A percentile compares a stretch with the other conserved stretches of the same genome.
phyloP scores from a whole-genome alignment of 2,113 vertebrate species.

The Panurus biarmicus region DNA sequence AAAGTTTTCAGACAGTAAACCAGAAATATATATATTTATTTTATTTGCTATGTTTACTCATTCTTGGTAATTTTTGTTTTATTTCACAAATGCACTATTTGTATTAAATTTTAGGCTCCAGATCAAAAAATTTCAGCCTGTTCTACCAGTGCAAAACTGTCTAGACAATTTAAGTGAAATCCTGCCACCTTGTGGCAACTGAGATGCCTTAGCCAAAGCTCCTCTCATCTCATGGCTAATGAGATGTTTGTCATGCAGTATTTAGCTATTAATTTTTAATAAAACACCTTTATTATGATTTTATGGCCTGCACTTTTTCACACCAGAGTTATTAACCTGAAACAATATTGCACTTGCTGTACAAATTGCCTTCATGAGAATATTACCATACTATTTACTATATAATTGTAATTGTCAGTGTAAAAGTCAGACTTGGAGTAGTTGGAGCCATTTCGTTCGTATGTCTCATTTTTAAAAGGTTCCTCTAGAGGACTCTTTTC shows the following conservation, averaged over 20 bases:
- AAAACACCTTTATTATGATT: not conserved
- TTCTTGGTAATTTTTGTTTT: not conserved
- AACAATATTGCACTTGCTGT: not conserved
- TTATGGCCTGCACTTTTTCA: not conserved
- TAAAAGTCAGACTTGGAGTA: not conserved
- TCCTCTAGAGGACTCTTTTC: not conserved
- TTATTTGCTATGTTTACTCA: not conserved
- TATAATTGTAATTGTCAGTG: not conserved
- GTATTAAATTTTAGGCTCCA: not conserved
- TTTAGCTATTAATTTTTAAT: not conserved
- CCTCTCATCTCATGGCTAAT: not conserved
- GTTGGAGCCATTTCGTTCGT: not conserved
- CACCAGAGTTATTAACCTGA: not conserved
- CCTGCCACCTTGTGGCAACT: conserved; percentile 5
- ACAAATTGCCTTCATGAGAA: not conserved
- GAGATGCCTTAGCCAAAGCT: not conserved
- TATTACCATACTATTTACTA: not conserved
- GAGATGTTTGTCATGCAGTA: not conserved
- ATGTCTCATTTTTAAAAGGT: not conserved
- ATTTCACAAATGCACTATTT: not conserved
- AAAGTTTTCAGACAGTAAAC: not conserved
- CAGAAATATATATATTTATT: rapidly evolving
- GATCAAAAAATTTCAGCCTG: not conserved
- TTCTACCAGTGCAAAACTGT: not conserved
- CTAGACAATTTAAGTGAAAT: not conserved